These are phyloP conservation scores for Tribolium madens DNA, from an alignment of 1,140 invertebrate genomes.

Conservation along the genomic window DNA sequence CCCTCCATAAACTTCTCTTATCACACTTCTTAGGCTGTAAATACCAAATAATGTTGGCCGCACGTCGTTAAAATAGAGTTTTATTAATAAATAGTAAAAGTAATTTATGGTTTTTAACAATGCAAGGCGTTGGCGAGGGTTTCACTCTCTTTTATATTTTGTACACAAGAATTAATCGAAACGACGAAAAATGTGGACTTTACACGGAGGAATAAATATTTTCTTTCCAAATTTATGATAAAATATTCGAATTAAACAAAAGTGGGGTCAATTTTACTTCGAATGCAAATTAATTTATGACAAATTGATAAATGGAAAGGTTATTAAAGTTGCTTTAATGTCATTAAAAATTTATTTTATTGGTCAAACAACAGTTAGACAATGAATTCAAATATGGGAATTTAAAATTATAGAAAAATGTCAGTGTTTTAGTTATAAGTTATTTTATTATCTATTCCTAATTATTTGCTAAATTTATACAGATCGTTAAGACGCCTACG, in stretches of 20 bases:
- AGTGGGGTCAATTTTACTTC: background rate
- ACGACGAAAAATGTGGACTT: too few relatives aligned
- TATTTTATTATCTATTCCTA: background rate
- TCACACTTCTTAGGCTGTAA: slow-evolving; percentile 42
- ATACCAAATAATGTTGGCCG: slow-evolving; percentile 44
- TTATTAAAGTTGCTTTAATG: background rate
- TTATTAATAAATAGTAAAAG: slow-evolving; percentile 44
- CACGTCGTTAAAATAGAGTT: slow-evolving; percentile 44
- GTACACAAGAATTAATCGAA: background rate
- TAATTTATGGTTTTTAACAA: slow-evolving; percentile 44
- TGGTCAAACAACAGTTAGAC: background rate
- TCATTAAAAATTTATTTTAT: too few relatives aligned
- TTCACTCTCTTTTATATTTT: background rate
- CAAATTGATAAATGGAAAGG: background rate
- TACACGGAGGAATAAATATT: too few relatives aligned
- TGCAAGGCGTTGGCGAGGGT: slow-evolving; percentile 5
- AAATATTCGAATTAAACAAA: background rate
- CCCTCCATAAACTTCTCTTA: slow-evolving; percentile 42
- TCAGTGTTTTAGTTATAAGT: background rate
- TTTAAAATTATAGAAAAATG: background rate
- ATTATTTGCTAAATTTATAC: background rate
- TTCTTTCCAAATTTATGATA: background rate
- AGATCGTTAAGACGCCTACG: background rate
- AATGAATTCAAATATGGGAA: too few relatives aligned
- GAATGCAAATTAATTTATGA: background rate